A percentile compares a stretch with the other conserved stretches of the same genome.
Conservation (phyloP, 1,140 invertebrate species). For the Heliothis virescens region DNA sequence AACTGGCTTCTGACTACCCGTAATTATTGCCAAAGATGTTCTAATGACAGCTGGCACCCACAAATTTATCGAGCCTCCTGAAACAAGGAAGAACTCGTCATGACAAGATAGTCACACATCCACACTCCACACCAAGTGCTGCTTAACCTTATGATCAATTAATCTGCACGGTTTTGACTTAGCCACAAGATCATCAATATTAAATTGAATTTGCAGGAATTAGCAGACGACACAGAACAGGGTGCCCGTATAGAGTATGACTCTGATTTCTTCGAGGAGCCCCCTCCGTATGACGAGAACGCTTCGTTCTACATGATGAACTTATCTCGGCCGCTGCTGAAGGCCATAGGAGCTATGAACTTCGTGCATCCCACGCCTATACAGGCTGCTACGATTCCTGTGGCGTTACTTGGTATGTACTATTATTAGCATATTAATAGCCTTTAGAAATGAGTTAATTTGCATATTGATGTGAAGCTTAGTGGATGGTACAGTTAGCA, state of each 20-base stretch:
- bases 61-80: too few species aligned
- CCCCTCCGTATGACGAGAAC: slow-evolving; percentile 89
- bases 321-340: slow-evolving; percentile 94
- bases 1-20: too few species aligned
- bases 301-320: slow-evolving; percentile 97
- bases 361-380: slow-evolving; percentile 98
- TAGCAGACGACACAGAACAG: slow-evolving; percentile 78
- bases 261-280: slow-evolving; percentile 92
- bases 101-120: too few species aligned
- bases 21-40: too few species aligned
- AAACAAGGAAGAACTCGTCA: too few species aligned
- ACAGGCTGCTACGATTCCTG: slow-evolving; percentile 97
- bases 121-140: too few species aligned
- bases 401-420: slow-evolving; percentile 91
- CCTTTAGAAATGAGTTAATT: too few species aligned
- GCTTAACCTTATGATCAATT: not conserved
- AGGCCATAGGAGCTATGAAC: slow-evolving; percentile 94
- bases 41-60: too few species aligned
- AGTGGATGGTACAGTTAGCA: too few species aligned
- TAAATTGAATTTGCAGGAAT: not conserved
- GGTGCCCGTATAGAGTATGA: slow-evolving; percentile 86
- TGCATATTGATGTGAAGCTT: too few species aligned
- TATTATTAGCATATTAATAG: too few species aligned
- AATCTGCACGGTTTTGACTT: not conserved
- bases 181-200: not conserved